Conservation (phyloP, 1,140 invertebrate genomes). For the Brachystomella parvula region DNA sequence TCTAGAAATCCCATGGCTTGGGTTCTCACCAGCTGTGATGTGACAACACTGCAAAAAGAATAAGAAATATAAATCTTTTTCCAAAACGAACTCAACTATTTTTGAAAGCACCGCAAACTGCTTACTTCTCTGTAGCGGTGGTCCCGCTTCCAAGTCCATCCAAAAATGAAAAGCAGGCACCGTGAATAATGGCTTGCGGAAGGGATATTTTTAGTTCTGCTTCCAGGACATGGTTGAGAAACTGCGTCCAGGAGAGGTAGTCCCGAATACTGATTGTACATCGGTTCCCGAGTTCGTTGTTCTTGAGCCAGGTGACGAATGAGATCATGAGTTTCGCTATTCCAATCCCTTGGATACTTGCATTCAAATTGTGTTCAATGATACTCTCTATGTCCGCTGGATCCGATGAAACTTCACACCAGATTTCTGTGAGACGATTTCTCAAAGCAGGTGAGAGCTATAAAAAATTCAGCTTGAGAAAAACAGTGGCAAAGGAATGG, state of each 20-base stretch:
- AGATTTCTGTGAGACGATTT: slow-evolving; percentile 98
- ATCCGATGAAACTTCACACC: slow-evolving; percentile 72
- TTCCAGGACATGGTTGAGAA: slow-evolving; percentile 63
- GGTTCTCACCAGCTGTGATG: not conserved
- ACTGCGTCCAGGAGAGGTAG: slow-evolving; percentile 83
- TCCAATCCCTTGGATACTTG: slow-evolving; percentile 50
- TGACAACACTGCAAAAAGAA: not conserved
- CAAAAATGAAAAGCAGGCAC: slow-evolving; percentile 79
- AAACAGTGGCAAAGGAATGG: not conserved
- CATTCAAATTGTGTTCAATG: slow-evolving; percentile 66
- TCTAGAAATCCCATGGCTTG: not conserved
- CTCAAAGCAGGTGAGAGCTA: slow-evolving; percentile 88
- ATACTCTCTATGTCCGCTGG: slow-evolving; percentile 65
- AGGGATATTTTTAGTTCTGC: not conserved
- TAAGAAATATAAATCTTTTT: not conserved
- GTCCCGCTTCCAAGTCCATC: slow-evolving; percentile 74
- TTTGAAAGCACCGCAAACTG: slow-evolving; percentile 12
- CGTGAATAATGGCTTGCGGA: slow-evolving; percentile 54
- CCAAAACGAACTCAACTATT: not conserved
- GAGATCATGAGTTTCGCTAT: slow-evolving; percentile 63
- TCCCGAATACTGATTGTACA: slow-evolving; percentile 86
- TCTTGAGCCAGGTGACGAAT: slow-evolving; percentile 71
- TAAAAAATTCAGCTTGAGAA: slow-evolving; percentile 19
- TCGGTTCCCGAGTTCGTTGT: slow-evolving; percentile 62
- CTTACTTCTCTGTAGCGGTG: slow-evolving; percentile 53